Base-by-base conservation (phyloP, 1,140 invertebrate species). In the Drosophila cardini region DNA sequence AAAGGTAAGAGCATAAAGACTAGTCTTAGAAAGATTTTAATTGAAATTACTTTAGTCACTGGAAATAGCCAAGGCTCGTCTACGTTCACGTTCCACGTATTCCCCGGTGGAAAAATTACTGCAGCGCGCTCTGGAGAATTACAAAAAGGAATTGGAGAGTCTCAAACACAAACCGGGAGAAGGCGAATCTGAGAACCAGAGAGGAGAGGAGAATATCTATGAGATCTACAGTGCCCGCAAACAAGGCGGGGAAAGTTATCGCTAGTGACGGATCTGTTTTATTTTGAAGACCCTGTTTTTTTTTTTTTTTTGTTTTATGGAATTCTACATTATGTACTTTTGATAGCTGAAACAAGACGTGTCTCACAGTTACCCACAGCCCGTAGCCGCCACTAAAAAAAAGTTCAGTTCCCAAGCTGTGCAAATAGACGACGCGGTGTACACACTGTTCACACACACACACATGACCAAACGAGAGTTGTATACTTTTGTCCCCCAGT, bases 41-140 rank as follows among this genome's bases (percentile, higher is more conserved):
- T 4, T 8, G 8, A 56, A 40, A 2, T 6, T 40, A 15, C 0
- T 30, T 52, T 13, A 92, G 91, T 77, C 90, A 1, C 52, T 92
- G 16, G 91, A 92, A 73, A 89, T 92, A 61, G 78, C 89, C 2
- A 92, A 92, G 13, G 91, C 91, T 8, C 87, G 91, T 3, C 45
- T 92, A 5, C 78, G 91, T 48, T 92, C 91, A 0, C 87, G 91
- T 4, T 69, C 90, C 1, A 91, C 90, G 0, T 92, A 83, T 38
- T 92, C 91, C 6, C 91, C 91, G 0, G 79, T 92, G 11, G 91
- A 92, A 13, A 79, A 85, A 61, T 72, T 92, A 9, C 55, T 92
- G 3, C 67, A 91, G 32, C 63, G 90, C 26, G 90, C 91, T 0
- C 61, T 91, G 13, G 45, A 73, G 1, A 91, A 92, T 38, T 92